Evolutionary conservation across 2,797 vertebrate species (phyloP).

Genomic region (Chelonia mydas): DNA sequence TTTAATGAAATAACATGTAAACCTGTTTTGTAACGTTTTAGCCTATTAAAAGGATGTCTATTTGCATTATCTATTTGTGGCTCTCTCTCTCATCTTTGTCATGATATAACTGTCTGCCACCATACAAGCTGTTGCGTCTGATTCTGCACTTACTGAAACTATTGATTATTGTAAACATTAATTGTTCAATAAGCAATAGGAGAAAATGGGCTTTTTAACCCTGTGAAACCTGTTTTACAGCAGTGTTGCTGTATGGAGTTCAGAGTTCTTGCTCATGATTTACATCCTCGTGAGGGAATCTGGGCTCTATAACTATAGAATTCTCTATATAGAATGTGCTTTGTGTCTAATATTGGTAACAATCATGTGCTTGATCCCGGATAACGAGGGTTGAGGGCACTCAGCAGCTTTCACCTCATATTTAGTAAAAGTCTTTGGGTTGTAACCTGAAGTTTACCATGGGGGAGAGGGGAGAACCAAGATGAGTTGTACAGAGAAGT

Average conservation of each 20-base stretch:
- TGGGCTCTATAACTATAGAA: not conserved
- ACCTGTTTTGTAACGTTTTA: not conserved
- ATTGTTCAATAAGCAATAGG: not conserved
- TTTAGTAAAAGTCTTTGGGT: not conserved
- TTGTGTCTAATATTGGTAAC: not conserved
- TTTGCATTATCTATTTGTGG: not conserved
- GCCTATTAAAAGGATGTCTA: slow-evolving; percentile 6
- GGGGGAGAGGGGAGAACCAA: not conserved
- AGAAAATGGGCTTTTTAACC: not conserved
- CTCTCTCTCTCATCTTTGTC: not conserved
- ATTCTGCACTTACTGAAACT: not conserved
- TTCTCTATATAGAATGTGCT: not conserved
- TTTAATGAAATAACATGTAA: slow-evolving; percentile 63
- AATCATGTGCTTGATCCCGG: not conserved
- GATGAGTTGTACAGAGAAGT: not conserved
- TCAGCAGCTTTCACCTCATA: not conserved
- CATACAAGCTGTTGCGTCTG: not conserved
- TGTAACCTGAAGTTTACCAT: not conserved
- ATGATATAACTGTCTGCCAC: not conserved
- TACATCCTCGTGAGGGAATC: not conserved
- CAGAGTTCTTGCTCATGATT: not conserved
- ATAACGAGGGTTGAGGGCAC: not conserved
- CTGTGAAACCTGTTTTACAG: not conserved
- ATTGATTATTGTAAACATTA: too few relatives aligned
- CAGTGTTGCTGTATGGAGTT: not conserved